These are phyloP conservation scores for Liodrosophila aerea DNA, from an alignment of 2,888 invertebrate genomes.

Conservation along the genomic window DNA sequence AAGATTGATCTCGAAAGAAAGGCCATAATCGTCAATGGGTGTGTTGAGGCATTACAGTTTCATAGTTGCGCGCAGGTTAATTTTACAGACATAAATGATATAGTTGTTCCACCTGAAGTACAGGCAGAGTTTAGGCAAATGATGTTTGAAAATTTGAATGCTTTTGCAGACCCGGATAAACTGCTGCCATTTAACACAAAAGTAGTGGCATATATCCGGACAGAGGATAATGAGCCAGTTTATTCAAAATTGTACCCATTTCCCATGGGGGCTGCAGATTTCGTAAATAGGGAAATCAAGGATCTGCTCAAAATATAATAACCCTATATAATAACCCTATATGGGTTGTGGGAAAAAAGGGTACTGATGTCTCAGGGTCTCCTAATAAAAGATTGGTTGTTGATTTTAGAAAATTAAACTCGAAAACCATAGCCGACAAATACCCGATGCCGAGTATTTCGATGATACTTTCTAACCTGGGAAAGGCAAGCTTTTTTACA, in stretches of 20 bases:
- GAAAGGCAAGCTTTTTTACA: constrained; percentile 6
- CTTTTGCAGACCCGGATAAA: constrained; percentile 6
- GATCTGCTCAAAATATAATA: constrained; percentile 3
- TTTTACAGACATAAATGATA: constrained; percentile 2
- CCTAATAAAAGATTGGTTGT: constrained; percentile 5
- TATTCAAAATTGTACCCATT: constrained; percentile 18
- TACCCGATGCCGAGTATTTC: constrained; percentile 11
- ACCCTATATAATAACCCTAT: constrained; percentile 14
- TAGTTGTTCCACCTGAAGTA: constrained; percentile 3
- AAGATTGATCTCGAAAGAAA: background rate
- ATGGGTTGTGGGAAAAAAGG: constrained; percentile 16
- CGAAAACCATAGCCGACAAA: constrained; percentile 6
- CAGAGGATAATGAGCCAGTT: constrained; percentile 9
- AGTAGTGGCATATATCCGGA: constrained; percentile 7
- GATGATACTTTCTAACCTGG: constrained; percentile 5
- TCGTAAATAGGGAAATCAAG: constrained; percentile 17
- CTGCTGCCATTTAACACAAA: constrained; percentile 10
- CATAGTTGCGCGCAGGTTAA: constrained; percentile 7
- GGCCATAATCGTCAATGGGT: background rate
- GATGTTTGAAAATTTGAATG: constrained; percentile 3
- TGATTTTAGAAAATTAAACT: constrained; percentile 12
- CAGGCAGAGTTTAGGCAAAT: constrained; percentile 3
- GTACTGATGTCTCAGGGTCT: constrained; percentile 3
- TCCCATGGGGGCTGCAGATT: constrained; percentile 14
- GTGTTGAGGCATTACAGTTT: background rate